Percentiles rank a stretch among this genome's conserved stretches.
These are phyloP conservation scores for Squalus acanthias DNA, from an alignment of 2,797 vertebrate species.

Conservation along the genomic window DNA sequence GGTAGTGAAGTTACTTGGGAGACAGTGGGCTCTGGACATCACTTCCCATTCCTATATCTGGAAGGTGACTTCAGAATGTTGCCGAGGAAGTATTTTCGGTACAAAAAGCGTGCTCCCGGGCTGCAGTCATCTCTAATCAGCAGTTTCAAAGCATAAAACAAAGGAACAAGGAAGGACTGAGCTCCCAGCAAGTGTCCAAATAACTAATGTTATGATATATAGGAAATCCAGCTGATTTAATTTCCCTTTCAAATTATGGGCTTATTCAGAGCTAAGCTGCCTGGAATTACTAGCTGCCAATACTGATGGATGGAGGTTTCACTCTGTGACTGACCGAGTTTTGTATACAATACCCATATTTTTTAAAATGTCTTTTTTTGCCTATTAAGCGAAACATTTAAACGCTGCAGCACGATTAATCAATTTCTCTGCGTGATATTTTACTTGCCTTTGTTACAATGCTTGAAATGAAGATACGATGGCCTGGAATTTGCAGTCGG, in stretches of 20 bases:
- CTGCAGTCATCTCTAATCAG: background rate
- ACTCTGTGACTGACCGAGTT: background rate
- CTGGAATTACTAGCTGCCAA: background rate
- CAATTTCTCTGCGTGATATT: background rate
- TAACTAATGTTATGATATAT: background rate
- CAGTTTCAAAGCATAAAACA: background rate
- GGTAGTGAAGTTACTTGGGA: background rate
- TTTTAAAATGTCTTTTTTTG: background rate
- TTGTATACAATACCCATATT: background rate
- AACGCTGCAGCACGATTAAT: background rate
- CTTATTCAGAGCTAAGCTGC: background rate
- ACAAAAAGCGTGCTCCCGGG: background rate
- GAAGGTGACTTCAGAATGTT: background rate
- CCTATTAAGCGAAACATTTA: background rate
- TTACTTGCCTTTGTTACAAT: background rate
- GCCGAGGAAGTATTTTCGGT: background rate
- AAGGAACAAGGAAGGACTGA: background rate
- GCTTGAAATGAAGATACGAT: background rate
- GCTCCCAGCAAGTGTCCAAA: background rate
- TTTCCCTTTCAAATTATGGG: background rate
- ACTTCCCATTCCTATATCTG: background rate
- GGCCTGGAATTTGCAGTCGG: too few relatives aligned
- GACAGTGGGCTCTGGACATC: background rate
- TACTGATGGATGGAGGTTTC: background rate
- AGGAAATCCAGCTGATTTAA: background rate